phyloP scores from a whole-genome alignment of 2,113 vertebrate species.

The Coregonus clupeaformis region DNA sequence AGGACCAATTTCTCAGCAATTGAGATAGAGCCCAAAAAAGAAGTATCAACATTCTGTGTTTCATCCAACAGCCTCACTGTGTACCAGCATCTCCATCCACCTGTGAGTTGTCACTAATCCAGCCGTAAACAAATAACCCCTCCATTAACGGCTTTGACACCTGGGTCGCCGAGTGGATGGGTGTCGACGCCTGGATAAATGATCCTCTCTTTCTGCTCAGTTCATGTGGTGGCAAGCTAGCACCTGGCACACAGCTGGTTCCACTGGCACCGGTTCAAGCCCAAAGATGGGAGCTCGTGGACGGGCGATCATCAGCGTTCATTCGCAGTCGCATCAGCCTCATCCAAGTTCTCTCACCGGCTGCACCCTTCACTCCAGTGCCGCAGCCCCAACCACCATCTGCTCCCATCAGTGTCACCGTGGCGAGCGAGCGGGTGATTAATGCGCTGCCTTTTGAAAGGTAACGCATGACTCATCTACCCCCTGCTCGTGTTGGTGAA shows the following conservation, averaged over 20 bases:
- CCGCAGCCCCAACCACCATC: background rate
- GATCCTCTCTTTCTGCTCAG: slow-evolving; percentile 5
- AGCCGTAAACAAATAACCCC: background rate
- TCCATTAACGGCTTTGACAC: slow-evolving; percentile 7
- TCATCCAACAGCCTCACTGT: background rate
- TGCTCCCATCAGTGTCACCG: background rate
- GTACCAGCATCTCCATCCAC: background rate
- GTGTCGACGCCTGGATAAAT: slow-evolving; percentile 1
- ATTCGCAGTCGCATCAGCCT: background rate
- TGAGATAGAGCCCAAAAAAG: no score
- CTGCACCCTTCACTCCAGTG: background rate
- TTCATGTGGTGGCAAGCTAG: background rate
- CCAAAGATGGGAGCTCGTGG: background rate
- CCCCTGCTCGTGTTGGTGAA: background rate
- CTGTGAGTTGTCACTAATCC: slow-evolving; percentile 1
- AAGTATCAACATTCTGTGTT: background rate
- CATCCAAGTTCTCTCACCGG: background rate
- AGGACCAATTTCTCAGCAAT: no score
- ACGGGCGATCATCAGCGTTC: background rate
- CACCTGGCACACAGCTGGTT: slow-evolving; percentile 2
- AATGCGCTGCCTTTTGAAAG: background rate
- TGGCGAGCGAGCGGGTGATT: background rate
- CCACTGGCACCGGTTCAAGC: background rate
- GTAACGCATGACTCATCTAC: background rate
- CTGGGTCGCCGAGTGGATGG: slow-evolving; percentile 8